These are phyloP conservation scores for Apamea anceps DNA, from an alignment of 2,888 invertebrate species.

Conservation along the genomic window DNA sequence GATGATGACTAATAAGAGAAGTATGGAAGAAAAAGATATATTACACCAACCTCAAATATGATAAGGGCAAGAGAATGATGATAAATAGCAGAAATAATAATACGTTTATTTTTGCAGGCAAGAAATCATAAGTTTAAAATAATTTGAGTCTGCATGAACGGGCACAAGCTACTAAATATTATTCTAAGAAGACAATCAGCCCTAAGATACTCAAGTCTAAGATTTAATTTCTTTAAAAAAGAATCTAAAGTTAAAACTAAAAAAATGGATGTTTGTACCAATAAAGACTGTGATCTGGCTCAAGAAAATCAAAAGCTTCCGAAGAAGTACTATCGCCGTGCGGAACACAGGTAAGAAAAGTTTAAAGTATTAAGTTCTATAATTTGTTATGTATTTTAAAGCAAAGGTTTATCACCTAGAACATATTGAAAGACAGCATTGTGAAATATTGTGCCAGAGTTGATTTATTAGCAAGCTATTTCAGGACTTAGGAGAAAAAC, in stretches of 20 bases:
- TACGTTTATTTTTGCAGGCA: constrained; percentile 35
- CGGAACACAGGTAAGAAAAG: constrained; percentile 83
- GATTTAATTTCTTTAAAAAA: constrained; percentile 50
- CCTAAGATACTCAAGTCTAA: constrained; percentile 56
- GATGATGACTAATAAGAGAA: not conserved
- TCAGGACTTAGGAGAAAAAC: not conserved
- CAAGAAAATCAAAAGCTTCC: constrained; percentile 71
- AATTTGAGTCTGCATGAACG: constrained; percentile 53
- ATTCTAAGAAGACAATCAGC: constrained; percentile 31
- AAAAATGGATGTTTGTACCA: constrained; percentile 75
- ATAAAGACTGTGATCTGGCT: constrained; percentile 73
- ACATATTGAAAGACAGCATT: not conserved
- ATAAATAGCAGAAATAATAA: not conserved
- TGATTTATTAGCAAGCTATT: not conserved
- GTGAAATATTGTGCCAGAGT: not conserved
- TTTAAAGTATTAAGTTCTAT: constrained; percentile 24
- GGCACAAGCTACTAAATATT: constrained; percentile 28
- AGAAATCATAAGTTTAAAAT: not conserved
- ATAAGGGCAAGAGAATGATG: not conserved
- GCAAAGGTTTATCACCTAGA: not conserved
- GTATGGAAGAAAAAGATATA: not conserved
- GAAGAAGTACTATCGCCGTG: constrained; percentile 85
- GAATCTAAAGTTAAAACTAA: constrained; percentile 28
- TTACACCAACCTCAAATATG: not conserved
- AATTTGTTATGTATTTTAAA: constrained; percentile 16